A percentile compares a stretch with the other conserved stretches of the same genome.
Evolutionary conservation across 64 coral and sea anemone species (phyloP).

Genomic region (Montipora sp.): DNA sequence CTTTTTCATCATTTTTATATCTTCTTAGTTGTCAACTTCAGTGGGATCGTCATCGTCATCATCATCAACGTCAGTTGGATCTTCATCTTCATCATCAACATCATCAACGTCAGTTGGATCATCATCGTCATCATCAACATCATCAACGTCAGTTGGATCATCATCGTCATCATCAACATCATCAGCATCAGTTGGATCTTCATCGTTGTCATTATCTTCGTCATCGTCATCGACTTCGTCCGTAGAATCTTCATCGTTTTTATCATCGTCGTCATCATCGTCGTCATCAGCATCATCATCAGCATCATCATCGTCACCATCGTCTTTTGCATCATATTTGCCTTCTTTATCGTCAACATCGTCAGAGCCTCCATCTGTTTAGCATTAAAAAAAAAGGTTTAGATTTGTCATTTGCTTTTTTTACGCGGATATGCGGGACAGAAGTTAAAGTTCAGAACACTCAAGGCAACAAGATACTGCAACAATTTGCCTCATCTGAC

Average conservation of each 20-base stretch:
- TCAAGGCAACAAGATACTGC: too few relatives aligned
- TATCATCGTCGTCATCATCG: background rate
- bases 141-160: background rate
- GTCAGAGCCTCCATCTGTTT: background rate
- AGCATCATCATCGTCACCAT: background rate
- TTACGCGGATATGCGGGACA: background rate
- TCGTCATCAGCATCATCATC: background rate
- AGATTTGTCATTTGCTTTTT: background rate
- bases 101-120: background rate
- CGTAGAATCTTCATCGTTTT: too few relatives aligned
- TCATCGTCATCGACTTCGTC: background rate
- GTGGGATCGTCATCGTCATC: too few relatives aligned
- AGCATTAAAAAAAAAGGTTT: background rate
- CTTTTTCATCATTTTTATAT: too few relatives aligned
- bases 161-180: background rate
- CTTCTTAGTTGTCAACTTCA: too few relatives aligned
- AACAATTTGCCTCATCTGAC: too few relatives aligned
- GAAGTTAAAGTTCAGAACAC: too few relatives aligned
- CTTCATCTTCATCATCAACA: background rate
- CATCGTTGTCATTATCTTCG: background rate
- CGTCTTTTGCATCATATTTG: background rate
- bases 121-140: background rate
- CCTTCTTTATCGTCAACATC: background rate
- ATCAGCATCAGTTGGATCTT: too few relatives aligned
- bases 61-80: background rate